Evolutionary conservation across 1,140 invertebrate genomes (phyloP).

Genomic region (Lasioglossum baleicum): DNA sequence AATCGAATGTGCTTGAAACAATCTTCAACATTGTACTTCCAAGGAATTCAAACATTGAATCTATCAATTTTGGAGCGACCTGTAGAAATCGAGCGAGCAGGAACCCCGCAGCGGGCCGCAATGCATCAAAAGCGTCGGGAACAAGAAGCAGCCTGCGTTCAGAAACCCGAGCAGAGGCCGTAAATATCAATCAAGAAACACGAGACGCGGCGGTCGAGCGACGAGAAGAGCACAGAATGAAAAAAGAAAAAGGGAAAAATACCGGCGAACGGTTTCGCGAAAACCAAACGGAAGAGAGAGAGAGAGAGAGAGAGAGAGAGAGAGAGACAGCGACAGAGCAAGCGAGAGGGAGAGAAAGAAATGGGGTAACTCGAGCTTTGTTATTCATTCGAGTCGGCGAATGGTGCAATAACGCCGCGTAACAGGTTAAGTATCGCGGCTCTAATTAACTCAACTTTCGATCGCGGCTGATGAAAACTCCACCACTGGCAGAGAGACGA

Average conservation of each 20-base stretch:
- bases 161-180: background rate
- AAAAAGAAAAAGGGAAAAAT: background rate
- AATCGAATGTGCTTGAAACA: too few species aligned
- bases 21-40: too few species aligned
- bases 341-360: background rate
- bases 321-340: too few species aligned
- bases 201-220: background rate
- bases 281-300: background rate
- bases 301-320: background rate
- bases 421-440: background rate
- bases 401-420: background rate
- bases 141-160: background rate
- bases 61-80: background rate
- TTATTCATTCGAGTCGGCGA: background rate
- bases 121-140: slow-evolving; percentile 7
- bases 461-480: background rate
- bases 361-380: background rate
- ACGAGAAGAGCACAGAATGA: background rate
- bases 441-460: slow-evolving; percentile 9
- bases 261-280: background rate
- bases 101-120: slow-evolving; percentile 2
- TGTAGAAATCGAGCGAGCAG: background rate
- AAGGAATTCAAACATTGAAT: too few species aligned
- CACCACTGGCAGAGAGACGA: too few species aligned
- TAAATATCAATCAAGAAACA: slow-evolving; percentile 12